Conservation (phyloP, 2,113 vertebrate species). For the Myotis lucifugus region DNA sequence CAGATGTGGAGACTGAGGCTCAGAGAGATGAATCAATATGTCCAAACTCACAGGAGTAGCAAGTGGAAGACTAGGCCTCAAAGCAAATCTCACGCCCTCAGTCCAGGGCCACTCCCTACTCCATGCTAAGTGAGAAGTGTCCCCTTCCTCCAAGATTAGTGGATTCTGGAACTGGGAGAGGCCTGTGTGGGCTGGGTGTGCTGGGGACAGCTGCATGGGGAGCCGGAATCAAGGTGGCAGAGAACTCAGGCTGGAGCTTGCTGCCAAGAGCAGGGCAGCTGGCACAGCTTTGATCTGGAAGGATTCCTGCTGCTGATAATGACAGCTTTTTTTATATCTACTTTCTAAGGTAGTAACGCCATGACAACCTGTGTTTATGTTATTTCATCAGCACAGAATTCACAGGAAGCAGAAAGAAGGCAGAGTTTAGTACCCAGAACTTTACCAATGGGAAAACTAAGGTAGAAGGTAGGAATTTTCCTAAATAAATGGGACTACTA, state of each 20-base stretch:
- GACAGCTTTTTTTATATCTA: not conserved
- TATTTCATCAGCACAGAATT: not conserved
- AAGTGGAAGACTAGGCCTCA: not conserved
- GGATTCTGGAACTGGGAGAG: not conserved
- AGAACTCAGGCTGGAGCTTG: not conserved
- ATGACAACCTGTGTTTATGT: not conserved
- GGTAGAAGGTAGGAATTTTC: not conserved
- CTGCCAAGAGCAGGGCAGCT: not conserved
- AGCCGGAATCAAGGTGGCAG: not conserved
- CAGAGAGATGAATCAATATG: not conserved
- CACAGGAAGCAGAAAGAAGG: not conserved
- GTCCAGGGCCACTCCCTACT: fast-evolving
- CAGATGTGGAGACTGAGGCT: not conserved
- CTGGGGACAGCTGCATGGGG: not conserved
- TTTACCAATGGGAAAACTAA: not conserved
- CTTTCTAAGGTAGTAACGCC: not conserved
- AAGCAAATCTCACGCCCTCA: not conserved
- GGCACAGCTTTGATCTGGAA: not conserved
- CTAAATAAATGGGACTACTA: not conserved
- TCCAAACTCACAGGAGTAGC: not conserved
- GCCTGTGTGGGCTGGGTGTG: not conserved
- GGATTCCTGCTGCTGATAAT: not conserved
- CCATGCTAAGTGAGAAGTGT: not conserved
- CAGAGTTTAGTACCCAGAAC: not conserved
- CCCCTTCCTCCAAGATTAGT: too few relatives aligned